Percentiles rank a stretch among this genome's conserved stretches.
Evolutionary conservation across 2,113 vertebrate species (phyloP).

Genomic region (Cyphomyrus plagiostoma): DNA sequence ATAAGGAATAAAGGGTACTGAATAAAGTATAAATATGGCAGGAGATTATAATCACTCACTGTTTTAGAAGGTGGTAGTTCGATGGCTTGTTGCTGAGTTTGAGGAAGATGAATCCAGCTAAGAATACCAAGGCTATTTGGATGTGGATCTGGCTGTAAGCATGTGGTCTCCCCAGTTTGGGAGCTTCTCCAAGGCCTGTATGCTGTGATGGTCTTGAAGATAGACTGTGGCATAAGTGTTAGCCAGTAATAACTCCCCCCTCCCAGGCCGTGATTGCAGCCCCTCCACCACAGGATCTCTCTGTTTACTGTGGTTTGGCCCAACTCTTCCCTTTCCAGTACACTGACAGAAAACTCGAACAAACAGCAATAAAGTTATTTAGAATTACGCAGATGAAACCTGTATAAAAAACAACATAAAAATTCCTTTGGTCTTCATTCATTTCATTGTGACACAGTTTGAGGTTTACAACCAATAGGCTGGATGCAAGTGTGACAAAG

Average conservation of each 20-base stretch:
- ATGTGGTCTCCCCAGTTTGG: conserved; percentile 37
- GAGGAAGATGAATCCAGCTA: background rate
- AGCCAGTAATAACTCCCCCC: conserved; percentile 35
- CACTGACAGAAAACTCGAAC: conserved; percentile 47
- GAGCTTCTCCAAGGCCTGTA: conserved; percentile 28
- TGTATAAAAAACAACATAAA: conserved; percentile 35
- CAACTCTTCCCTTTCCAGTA: conserved; percentile 38
- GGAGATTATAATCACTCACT: background rate
- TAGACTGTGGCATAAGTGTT: conserved; percentile 14
- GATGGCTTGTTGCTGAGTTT: background rate
- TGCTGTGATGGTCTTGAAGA: conserved; percentile 33
- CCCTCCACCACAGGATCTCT: conserved; percentile 44
- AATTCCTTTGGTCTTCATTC: conserved; percentile 29
- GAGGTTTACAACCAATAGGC: conserved; percentile 29
- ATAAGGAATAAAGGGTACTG: background rate
- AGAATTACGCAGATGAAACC: conserved; percentile 42
- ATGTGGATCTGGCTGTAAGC: conserved; percentile 42
- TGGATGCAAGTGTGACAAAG: conserved; percentile 25
- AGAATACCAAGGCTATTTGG: conserved; percentile 23
- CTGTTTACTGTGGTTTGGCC: conserved; percentile 56
- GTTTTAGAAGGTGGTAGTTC: background rate
- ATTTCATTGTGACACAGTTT: conserved; percentile 26
- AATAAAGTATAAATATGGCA: background rate
- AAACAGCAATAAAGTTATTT: conserved; percentile 53
- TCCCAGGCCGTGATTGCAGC: conserved; percentile 42